A percentile compares a stretch with the other conserved stretches of the same genome.
These are phyloP conservation scores for Paradoxurus hermaphroditus DNA, from an alignment of 2,113 vertebrate genomes.

Conservation along the genomic window DNA sequence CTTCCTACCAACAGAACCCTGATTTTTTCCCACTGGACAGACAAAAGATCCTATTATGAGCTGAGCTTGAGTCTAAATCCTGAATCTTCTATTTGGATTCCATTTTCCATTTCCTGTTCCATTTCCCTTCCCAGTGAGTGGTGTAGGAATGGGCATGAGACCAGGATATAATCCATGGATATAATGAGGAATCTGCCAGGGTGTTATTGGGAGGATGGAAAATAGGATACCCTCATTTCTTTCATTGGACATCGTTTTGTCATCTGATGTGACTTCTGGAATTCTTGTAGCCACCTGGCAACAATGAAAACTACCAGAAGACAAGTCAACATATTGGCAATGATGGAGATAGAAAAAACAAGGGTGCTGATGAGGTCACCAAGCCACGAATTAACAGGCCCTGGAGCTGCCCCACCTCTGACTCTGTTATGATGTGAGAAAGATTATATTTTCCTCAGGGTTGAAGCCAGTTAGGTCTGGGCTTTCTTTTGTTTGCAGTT, in stretches of 20 bases:
- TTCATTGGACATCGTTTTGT: neutral
- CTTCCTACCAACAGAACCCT: neutral
- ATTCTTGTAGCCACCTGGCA: neutral
- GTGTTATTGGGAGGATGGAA: neutral
- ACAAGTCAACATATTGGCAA: neutral
- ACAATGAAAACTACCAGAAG: neutral
- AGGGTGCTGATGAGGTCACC: neutral
- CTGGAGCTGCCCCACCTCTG: neutral
- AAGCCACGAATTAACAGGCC: neutral
- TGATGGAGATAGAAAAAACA: neutral
- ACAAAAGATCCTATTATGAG: neutral
- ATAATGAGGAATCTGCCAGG: neutral
- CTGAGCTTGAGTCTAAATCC: neutral
- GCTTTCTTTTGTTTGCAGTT: neutral
- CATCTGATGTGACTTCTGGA: neutral
- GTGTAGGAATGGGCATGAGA: neutral
- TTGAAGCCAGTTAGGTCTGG: neutral
- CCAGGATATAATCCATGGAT: neutral
- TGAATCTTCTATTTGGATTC: neutral
- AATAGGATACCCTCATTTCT: neutral
- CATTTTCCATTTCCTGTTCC: too few species aligned
- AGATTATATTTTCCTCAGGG: neutral
- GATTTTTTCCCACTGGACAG: neutral
- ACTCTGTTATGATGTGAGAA: neutral
- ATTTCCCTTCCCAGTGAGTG: neutral